Percentiles rank a stretch among this genome's conserved stretches.
phyloP scores from a whole-genome alignment of 92 coral and sea anemone genomes.

The Parazoanthus atlanticus region DNA sequence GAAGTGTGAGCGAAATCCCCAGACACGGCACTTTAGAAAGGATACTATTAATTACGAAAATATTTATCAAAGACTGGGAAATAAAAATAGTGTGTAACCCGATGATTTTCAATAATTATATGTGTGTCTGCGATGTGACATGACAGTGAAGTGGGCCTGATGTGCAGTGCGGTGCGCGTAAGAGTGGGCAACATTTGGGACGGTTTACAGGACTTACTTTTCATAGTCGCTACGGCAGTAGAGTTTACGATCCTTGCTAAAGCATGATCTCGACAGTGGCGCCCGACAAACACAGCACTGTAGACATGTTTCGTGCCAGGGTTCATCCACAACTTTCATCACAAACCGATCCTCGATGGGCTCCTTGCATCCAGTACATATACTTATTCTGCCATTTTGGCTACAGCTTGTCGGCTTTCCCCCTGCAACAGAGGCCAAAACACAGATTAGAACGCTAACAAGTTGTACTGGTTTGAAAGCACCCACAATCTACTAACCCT shows the following conservation, averaged over 20 bases:
- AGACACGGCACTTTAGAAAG: slow-evolving; percentile 18
- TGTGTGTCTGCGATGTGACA: slow-evolving; percentile 52
- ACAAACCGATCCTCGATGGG: slow-evolving; percentile 99
- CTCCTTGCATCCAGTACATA: slow-evolving; percentile 97
- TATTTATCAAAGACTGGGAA: slow-evolving; percentile 67
- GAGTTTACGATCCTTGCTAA: slow-evolving; percentile 96
- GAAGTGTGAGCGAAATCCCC: slow-evolving; percentile 21
- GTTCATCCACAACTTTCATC: slow-evolving; percentile 98
- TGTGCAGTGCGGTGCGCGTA: neutral
- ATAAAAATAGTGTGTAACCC: slow-evolving; percentile 71
- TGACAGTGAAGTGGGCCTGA: slow-evolving; percentile 40
- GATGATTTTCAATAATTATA: slow-evolving; percentile 61
- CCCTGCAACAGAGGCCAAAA: slow-evolving; percentile 55
- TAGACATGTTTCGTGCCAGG: slow-evolving; percentile 98
- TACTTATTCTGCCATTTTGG: slow-evolving; percentile 88
- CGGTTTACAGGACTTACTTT: slow-evolving; percentile 81
- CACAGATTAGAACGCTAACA: slow-evolving; percentile 28
- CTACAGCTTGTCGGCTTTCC: slow-evolving; percentile 83
- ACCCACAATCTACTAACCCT: slow-evolving; percentile 40
- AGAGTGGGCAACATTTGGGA: slow-evolving; percentile 13
- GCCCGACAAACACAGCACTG: slow-evolving; percentile 96
- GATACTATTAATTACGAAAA: slow-evolving; percentile 73
- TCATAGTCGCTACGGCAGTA: slow-evolving; percentile 97
- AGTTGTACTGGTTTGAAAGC: neutral
- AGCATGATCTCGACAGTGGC: slow-evolving; percentile 92